Conservation (phyloP, 1,140 invertebrate species). For the Anthonomus grandis region DNA sequence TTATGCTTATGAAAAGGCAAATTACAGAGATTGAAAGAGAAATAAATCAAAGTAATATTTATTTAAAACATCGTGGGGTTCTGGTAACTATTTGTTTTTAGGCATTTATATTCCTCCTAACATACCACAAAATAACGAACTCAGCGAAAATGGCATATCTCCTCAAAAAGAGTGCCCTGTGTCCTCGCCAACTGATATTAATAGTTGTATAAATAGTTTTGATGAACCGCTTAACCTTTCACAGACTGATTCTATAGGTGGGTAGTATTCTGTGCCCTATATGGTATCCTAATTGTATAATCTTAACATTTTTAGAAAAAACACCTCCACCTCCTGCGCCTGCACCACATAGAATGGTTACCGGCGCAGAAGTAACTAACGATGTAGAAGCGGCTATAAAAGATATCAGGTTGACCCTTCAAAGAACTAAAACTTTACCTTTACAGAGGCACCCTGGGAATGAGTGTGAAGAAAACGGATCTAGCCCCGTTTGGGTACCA, state of each 20-base stretch:
- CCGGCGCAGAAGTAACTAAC: conserved; percentile 47
- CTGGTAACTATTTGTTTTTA: too few species aligned
- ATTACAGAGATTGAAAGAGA: conserved; percentile 72
- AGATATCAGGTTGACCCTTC: conserved; percentile 74
- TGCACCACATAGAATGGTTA: conserved; percentile 54
- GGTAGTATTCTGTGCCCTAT: background rate
- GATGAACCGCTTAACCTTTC: conserved; percentile 41
- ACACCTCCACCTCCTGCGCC: conserved; percentile 68
- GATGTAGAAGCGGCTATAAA: conserved; percentile 74
- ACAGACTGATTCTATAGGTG: conserved; percentile 43
- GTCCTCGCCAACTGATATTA: conserved; percentile 51
- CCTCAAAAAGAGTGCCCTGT: conserved; percentile 35
- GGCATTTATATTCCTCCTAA: too few species aligned
- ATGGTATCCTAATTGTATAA: too few species aligned
- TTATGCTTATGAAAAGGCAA: conserved; percentile 70
- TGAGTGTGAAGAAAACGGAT: conserved; percentile 42
- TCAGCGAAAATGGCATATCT: conserved; percentile 43
- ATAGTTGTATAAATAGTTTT: conserved; percentile 51
- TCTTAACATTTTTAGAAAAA: conserved; percentile 38
- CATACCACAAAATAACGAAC: too few species aligned
- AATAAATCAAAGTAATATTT: conserved; percentile 62
- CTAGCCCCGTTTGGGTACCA: conserved; percentile 65
- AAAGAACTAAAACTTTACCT: conserved; percentile 68
- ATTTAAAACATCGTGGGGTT: background rate
- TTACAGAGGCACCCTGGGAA: conserved; percentile 51